Percentiles rank a stretch among this genome's conserved stretches.
phyloP scores from a whole-genome alignment of 1,140 invertebrate genomes.

The Drosophila parvula region DNA sequence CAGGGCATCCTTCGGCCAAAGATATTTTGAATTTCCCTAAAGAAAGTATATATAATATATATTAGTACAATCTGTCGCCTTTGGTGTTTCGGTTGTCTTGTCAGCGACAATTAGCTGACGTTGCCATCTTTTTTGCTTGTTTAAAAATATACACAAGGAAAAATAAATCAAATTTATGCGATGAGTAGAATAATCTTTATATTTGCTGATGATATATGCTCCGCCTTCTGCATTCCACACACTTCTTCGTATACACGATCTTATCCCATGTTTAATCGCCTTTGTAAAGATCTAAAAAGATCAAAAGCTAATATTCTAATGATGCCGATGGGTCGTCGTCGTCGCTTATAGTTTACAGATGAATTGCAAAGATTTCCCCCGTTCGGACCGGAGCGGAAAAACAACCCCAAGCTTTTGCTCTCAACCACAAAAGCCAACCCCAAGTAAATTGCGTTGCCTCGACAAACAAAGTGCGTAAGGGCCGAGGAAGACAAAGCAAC shows the following conservation, averaged over 20 bases:
- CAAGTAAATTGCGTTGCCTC: conserved; percentile 77
- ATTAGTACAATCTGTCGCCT: conserved; percentile 20
- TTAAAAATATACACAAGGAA: conserved; percentile 68
- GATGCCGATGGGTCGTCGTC: conserved; percentile 23
- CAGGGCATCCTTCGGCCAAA: conserved; percentile 13
- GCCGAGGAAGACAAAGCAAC: conserved; percentile 67
- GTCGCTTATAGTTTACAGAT: conserved; percentile 30
- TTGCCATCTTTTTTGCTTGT: conserved; percentile 45
- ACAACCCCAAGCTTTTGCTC: conserved; percentile 38
- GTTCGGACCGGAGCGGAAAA: background rate
- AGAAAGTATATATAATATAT: conserved; percentile 9
- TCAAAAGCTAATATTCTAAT: conserved; percentile 48
- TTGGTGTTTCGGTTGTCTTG: conserved; percentile 46
- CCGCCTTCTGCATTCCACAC: conserved; percentile 14
- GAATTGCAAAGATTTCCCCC: conserved; percentile 37
- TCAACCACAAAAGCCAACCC: conserved; percentile 73
- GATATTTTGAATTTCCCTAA: background rate
- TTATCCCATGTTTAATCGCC: conserved; percentile 32
- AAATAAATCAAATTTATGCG: conserved; percentile 80
- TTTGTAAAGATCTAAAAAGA: conserved; percentile 40
- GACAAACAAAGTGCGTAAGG: conserved; percentile 66
- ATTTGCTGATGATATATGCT: conserved; percentile 25
- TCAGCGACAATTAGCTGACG: conserved; percentile 74
- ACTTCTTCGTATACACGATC: conserved; percentile 49
- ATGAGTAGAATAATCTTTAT: conserved; percentile 32